These are phyloP conservation scores for Tenthredo amoena DNA, from an alignment of 2,888 invertebrate species.

Conservation along the genomic window DNA sequence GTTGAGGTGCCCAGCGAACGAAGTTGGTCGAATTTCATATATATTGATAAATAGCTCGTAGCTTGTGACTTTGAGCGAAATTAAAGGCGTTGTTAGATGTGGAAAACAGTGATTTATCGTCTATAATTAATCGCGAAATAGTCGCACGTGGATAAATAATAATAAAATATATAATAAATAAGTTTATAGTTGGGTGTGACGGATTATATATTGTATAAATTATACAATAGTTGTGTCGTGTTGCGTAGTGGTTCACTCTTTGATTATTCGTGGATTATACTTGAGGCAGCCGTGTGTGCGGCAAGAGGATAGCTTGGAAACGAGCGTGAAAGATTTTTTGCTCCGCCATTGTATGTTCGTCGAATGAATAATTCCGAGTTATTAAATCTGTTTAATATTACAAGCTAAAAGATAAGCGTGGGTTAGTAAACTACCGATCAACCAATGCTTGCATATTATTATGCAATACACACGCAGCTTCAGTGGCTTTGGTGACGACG, in stretches of 20 bases:
- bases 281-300: constrained; percentile 53
- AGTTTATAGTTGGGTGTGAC: constrained; percentile 67
- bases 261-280: constrained; percentile 49
- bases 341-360: constrained; percentile 69
- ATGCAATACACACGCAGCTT: constrained; percentile 71
- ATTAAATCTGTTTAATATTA: not conserved
- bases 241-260: constrained; percentile 61
- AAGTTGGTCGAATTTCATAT: constrained; percentile 69
- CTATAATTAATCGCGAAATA: not conserved
- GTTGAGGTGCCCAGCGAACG: constrained; percentile 64
- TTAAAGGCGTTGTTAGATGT: constrained; percentile 55
- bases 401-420: constrained; percentile 22
- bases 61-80: constrained; percentile 61
- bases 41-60: constrained; percentile 70
- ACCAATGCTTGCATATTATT: constrained; percentile 71
- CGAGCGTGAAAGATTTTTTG: constrained; percentile 55
- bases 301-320: constrained; percentile 53
- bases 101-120: constrained; percentile 34
- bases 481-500: constrained; percentile 58
- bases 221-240: constrained; percentile 60
- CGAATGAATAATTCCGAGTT: constrained; percentile 51
- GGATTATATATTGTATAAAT: constrained; percentile 62
- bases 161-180: constrained; percentile 5
- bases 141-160: constrained; percentile 12
- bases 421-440: constrained; percentile 30